Evolutionary conservation across 35 echinoderm and acorn worm species (phyloP).

Genomic region (Patiria miniata): DNA sequence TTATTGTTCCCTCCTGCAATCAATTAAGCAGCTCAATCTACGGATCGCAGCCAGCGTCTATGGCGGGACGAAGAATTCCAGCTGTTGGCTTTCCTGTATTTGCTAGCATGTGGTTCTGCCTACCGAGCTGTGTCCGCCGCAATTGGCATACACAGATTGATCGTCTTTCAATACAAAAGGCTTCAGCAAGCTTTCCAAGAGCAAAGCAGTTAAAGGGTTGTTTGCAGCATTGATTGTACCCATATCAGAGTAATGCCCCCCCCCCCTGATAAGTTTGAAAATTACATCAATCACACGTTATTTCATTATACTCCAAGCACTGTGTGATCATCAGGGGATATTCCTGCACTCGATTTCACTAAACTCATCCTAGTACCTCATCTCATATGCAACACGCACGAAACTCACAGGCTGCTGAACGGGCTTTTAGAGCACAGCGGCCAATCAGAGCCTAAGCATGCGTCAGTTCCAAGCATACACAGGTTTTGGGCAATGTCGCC

Average conservation of each 20-base stretch:
- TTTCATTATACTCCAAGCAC: conserved; percentile 7
- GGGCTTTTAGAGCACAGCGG: too few species aligned
- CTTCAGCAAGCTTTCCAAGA: neutral
- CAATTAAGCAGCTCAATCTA: too few species aligned
- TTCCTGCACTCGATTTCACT: too few species aligned
- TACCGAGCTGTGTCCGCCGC: neutral
- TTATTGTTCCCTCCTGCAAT: too few species aligned
- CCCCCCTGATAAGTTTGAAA: neutral
- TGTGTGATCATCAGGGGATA: neutral
- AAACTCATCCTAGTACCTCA: too few species aligned
- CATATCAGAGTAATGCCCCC: neutral
- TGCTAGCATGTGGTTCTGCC: neutral
- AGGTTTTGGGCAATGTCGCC: too few species aligned
- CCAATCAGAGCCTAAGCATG: too few species aligned
- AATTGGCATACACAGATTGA: neutral
- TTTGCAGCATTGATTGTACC: neutral
- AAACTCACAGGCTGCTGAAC: too few species aligned
- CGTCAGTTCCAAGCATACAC: too few species aligned
- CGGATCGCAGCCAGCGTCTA: too few species aligned
- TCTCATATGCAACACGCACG: too few species aligned
- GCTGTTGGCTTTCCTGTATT: neutral
- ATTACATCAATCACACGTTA: neutral
- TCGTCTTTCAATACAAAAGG: neutral
- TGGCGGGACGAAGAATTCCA: neutral
- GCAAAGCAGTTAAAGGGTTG: neutral